Evolutionary conservation across 2,888 invertebrate genomes (phyloP).

Genomic region (Temnothorax rugatulus): DNA sequence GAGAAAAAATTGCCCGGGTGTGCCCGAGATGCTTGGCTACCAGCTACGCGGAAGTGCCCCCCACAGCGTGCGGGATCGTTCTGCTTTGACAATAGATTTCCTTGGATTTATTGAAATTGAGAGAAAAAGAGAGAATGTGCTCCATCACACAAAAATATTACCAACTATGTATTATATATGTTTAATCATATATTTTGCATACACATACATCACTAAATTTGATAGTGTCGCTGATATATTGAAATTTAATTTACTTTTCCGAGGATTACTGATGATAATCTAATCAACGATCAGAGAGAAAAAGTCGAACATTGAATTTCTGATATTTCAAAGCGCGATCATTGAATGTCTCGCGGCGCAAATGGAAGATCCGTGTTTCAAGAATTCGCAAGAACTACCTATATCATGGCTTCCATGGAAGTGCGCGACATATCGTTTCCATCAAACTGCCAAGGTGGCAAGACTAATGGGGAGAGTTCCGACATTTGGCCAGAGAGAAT

Average conservation of each 20-base stretch:
- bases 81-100: not conserved
- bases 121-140: not conserved
- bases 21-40: conserved; percentile 37
- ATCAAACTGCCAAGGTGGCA: conserved; percentile 8
- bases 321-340: not conserved
- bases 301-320: not conserved
- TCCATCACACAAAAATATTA: not conserved
- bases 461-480: conserved; percentile 2
- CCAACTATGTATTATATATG: not conserved
- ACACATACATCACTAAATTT: not conserved
- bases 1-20: conserved; percentile 65
- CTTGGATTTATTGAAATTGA: conserved; percentile 27
- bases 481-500: not conserved
- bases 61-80: conserved; percentile 16
- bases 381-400: not conserved
- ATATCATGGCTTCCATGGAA: not conserved
- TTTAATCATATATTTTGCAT: not conserved
- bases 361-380: not conserved
- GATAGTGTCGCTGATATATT: not conserved
- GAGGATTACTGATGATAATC: not conserved
- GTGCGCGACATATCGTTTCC: not conserved
- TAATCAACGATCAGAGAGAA: not conserved
- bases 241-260: not conserved
- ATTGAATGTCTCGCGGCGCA: not conserved
- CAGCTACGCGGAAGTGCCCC: conserved; percentile 47